These are phyloP conservation scores for Lonchura striata DNA, from an alignment of 2,113 vertebrate genomes.

Conservation along the genomic window DNA sequence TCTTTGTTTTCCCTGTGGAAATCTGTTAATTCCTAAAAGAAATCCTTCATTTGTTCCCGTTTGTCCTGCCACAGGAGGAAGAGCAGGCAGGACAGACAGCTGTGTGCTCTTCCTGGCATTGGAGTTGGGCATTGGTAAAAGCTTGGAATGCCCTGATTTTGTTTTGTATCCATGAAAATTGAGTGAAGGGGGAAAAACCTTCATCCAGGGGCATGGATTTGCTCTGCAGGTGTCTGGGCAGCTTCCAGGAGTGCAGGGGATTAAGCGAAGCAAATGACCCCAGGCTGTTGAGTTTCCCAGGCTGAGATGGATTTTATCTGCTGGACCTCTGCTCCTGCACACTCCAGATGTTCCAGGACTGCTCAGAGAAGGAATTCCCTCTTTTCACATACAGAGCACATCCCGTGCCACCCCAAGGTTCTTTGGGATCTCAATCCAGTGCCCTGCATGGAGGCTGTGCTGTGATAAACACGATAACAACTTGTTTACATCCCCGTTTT, in stretches of 20 bases:
- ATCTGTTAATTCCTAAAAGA: background rate
- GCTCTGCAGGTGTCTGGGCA: background rate
- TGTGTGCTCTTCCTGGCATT: background rate
- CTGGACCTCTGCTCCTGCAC: background rate
- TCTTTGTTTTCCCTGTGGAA: background rate
- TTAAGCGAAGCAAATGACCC: background rate
- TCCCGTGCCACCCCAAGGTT: rapidly evolving
- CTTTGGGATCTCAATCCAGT: rapidly evolving
- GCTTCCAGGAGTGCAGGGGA: background rate
- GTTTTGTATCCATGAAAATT: background rate
- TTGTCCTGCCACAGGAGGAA: background rate
- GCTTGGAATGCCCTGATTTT: background rate
- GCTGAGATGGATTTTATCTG: background rate
- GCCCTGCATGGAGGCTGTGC: background rate
- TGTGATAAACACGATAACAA: background rate
- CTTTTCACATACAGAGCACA: rapidly evolving
- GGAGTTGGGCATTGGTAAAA: rapidly evolving
- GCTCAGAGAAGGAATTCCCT: background rate
- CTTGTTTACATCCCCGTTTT: background rate
- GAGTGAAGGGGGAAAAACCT: background rate
- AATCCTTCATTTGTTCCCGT: rapidly evolving
- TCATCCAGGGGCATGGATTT: background rate
- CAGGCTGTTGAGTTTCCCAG: background rate
- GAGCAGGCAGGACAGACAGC: background rate
- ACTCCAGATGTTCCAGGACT: background rate